Base-by-base conservation (phyloP, 2,797 vertebrate species). In the Phrynocephalus forsythii region DNA sequence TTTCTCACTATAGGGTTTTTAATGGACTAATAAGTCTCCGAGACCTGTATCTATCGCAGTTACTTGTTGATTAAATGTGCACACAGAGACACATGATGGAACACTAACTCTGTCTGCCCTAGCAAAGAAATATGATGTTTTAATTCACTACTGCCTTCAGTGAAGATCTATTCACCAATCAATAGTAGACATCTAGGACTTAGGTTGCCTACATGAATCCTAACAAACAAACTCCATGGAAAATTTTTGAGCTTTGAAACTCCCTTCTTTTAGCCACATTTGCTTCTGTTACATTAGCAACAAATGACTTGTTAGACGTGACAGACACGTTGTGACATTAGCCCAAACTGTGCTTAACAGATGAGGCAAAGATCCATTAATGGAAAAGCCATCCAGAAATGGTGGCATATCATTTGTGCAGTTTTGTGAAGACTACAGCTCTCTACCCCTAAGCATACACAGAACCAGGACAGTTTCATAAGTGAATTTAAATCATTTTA, bases 231-330 rank as follows among this genome's bases (percentile, higher is more conserved):
- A 77, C 18, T 3, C 66, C 15, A 30, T 73, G 81, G n/a, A 87
- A 86, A 90, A 85, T 75, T 80, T 20, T 8, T 73, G 24, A 87
- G 11, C 3, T 85, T 78, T 82, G 89, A 88, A 87, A 84, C 24
- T 30, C 30, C 38, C 18, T 24, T 30, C 9, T 77, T 50, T 48
- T 10, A 90, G 28, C 10, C 87, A 16, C 18, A 26, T 81, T 87
- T 91, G 82, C 5, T 92, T 76, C 9, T 84, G 44, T n/a, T 56
- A 87, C 30, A 56, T 84, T 92, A 87, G 63, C 24, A 83, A 82
- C 52, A 0, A 63, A 8, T 76, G 78, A 71, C 66, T 76, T 88
- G 78, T 79, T 76, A 60, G 90, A 38, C 90, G 77, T 86, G 50
- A 82, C 44, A 18, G 77, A 79, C 56, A 11, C 85, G 26, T 68